Conservation (phyloP, 1,140 invertebrate species). For the Zeugodacus cucurbitae region DNA sequence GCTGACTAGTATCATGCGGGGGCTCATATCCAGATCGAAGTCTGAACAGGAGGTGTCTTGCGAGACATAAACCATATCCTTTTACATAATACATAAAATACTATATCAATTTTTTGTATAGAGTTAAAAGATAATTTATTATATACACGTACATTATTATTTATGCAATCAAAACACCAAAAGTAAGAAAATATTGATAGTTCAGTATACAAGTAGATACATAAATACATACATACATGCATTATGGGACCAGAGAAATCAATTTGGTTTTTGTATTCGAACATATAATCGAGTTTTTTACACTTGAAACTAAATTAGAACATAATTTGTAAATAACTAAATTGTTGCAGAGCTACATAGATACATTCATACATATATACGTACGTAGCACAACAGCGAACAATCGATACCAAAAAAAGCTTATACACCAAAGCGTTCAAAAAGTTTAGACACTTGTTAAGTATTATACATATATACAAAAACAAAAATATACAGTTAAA, state of each 20-base stretch:
- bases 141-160: not conserved
- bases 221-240: not conserved
- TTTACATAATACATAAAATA: not conserved
- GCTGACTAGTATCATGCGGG: too few species aligned
- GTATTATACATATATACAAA: not conserved
- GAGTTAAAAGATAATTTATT: not conserved
- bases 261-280: not conserved
- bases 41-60: too few species aligned
- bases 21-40: too few species aligned
- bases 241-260: not conserved
- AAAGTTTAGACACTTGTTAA: not conserved
- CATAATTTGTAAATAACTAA: not conserved
- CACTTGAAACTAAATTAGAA: not conserved
- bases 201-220: not conserved
- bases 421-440: slow-evolving; percentile 8
- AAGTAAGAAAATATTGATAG: not conserved
- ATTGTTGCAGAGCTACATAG: not conserved
- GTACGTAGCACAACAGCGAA: not conserved
- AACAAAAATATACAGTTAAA: not conserved
- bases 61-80: too few species aligned
- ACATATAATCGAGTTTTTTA: not conserved
- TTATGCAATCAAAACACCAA: not conserved
- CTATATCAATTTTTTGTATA: not conserved
- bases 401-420: slow-evolving; percentile 1
- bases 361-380: not conserved